Percentiles rank a stretch among this genome's conserved stretches.
phyloP scores from a whole-genome alignment of 1,140 invertebrate species.

The Procambarus clarkii region DNA sequence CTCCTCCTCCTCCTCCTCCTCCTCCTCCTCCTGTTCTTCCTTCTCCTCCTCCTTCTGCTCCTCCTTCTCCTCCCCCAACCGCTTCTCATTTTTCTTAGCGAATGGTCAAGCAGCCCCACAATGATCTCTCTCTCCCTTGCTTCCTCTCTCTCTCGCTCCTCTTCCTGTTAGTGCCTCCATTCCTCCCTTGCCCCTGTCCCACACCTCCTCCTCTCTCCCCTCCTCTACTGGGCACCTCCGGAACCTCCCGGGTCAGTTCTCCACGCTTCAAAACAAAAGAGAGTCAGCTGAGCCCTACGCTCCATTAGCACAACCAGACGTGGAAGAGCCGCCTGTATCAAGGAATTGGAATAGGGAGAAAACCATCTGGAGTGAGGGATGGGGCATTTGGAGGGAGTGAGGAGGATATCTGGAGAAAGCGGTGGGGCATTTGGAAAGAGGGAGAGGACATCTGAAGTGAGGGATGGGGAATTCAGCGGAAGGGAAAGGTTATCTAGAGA shows the following conservation, averaged over 20 bases:
- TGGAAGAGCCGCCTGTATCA: background rate
- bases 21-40: background rate
- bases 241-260: slow-evolving; percentile 1
- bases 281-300: background rate
- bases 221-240: background rate
- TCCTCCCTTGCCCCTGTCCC: background rate
- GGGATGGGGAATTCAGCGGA: too few species aligned
- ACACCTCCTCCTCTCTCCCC: background rate
- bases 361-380: too few species aligned
- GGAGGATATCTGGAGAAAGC: too few species aligned
- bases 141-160: background rate
- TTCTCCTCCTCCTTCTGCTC: background rate
- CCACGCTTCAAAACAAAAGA: slow-evolving; percentile 22
- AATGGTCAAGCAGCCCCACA: background rate
- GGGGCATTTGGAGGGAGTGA: too few species aligned
- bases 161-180: too few species aligned
- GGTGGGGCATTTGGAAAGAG: too few species aligned
- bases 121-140: background rate
- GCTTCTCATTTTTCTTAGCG: background rate
- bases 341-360: background rate
- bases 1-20: background rate
- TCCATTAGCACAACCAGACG: background rate
- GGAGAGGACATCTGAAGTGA: too few species aligned
- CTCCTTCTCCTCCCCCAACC: background rate
- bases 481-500: too few species aligned